Evolutionary conservation across 2,113 vertebrate species (phyloP), one percentile per base, ranked within the genome.

Genomic region (Puffinus mauretanicus): DNA sequence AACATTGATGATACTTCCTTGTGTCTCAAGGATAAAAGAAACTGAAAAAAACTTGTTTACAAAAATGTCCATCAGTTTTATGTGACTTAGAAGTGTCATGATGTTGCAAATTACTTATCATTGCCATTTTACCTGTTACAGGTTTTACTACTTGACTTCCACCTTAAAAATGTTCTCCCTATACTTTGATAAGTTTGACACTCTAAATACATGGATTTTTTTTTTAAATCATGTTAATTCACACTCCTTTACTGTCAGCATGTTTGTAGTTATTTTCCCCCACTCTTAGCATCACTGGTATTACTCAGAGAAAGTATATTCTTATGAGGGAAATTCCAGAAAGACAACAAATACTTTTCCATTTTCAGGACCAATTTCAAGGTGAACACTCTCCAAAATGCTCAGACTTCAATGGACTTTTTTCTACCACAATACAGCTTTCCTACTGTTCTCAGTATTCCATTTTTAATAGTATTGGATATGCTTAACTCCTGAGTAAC

Each of bases 381-480:
- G 11, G 18, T 9, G 7, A 77, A 22, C 5, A 4, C 25, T 10
- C 24, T 40, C 21, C 17, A 47, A 42, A 64, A 73, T 0, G 0
- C 18, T 62, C 32, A 7, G 9, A 20, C 4, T 52, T 32, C 46
- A 9, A 20, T 3, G 6, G 7, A 8, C 8, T n/a, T 70, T 34
- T 46, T 65, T 29, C 36, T 22, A 13, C 9, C 26, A 47, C 6
- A 2, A 1, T 5, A 42, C 10, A 16, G 34, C 15, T 44, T 73
- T 69, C 15, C 7, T 16, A 18, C 9, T 38, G 1, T 29, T 64
- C 11, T 19, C 32, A 34, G 8, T 13, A 34, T 52, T 36, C 8
- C 1, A 1, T 15, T 71, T 51, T 25, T 26, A 38, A 36, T 16
- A 30, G 24, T 5, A n/a, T 3, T 4, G 15, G 4, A 4, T 9